Evolutionary conservation across 2,113 vertebrate species (phyloP).

Genomic region (Cranoglanis bouderius): DNA sequence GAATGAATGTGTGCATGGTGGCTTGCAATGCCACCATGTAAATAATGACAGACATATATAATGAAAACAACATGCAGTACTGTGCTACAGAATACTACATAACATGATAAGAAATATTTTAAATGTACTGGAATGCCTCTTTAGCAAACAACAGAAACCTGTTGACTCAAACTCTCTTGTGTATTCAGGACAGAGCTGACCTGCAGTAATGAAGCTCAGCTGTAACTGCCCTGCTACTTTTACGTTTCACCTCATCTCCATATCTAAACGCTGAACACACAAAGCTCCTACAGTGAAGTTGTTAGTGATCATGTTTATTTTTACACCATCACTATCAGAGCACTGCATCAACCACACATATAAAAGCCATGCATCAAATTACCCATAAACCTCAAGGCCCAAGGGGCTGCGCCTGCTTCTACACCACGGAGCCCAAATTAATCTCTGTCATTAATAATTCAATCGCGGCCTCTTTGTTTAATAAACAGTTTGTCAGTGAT

Average conservation of each 20-base stretch:
- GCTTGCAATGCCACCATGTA: background rate
- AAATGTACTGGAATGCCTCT: background rate
- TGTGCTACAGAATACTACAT: background rate
- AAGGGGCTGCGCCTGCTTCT: slow-evolving; percentile 48
- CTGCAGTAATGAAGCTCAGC: slow-evolving; percentile 10
- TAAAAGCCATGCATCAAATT: slow-evolving; percentile 60
- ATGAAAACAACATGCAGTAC: background rate
- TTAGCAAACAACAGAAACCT: background rate
- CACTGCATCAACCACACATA: slow-evolving; percentile 49
- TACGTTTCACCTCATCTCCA: slow-evolving; percentile 22
- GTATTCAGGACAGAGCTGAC: background rate
- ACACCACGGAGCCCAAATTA: slow-evolving; percentile 58
- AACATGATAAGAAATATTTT: background rate
- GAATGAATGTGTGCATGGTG: too few species aligned
- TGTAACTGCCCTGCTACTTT: slow-evolving; percentile 14
- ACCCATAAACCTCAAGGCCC: slow-evolving; percentile 55
- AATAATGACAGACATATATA: background rate
- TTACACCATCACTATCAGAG: slow-evolving; percentile 42
- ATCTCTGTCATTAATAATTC: slow-evolving; percentile 69
- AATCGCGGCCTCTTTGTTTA: slow-evolving; percentile 67
- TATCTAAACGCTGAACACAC: slow-evolving; percentile 24
- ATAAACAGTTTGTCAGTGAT: slow-evolving; percentile 70
- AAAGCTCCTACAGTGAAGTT: slow-evolving; percentile 46
- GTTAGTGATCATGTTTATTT: slow-evolving; percentile 53
- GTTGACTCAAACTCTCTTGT: slow-evolving; percentile 2